These are phyloP conservation scores for Sarotherodon lohbergeri DNA, from an alignment of 2,113 vertebrate species.

Conservation along the genomic window DNA sequence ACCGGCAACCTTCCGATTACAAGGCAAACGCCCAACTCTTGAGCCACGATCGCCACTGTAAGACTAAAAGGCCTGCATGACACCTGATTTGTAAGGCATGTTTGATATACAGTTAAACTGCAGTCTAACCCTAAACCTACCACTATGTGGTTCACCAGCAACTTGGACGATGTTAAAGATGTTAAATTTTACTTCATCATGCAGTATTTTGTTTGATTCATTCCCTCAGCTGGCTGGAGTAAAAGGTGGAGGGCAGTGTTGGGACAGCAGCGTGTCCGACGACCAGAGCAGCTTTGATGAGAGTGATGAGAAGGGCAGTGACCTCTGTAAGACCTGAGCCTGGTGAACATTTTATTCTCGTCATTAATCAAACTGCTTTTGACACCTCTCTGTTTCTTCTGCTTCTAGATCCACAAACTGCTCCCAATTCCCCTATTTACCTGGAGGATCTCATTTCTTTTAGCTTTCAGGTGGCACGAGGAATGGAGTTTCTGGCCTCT, in stretches of 20 bases:
- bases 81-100: neutral
- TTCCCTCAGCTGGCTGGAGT: constrained; percentile 20
- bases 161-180: neutral
- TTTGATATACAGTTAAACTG: neutral
- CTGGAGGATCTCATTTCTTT: constrained; percentile 93
- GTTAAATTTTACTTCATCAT: neutral
- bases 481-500: constrained; percentile 95
- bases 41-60: neutral
- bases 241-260: constrained; percentile 47
- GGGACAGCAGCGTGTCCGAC: constrained; percentile 68
- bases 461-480: constrained; percentile 93
- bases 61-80: neutral
- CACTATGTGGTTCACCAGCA: neutral
- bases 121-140: neutral
- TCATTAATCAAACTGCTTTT: neutral
- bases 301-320: constrained; percentile 25
- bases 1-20: too few species aligned
- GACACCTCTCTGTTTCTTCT: neutral
- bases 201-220: neutral
- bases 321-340: constrained; percentile 7
- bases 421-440: constrained; percentile 66
- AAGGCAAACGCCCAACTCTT: too few species aligned
- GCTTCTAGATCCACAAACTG: constrained; percentile 6
- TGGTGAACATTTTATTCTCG: neutral
- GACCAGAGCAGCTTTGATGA: constrained; percentile 74